Conservation (phyloP, 1,140 invertebrate genomes). For the Agrypnia vestita region DNA sequence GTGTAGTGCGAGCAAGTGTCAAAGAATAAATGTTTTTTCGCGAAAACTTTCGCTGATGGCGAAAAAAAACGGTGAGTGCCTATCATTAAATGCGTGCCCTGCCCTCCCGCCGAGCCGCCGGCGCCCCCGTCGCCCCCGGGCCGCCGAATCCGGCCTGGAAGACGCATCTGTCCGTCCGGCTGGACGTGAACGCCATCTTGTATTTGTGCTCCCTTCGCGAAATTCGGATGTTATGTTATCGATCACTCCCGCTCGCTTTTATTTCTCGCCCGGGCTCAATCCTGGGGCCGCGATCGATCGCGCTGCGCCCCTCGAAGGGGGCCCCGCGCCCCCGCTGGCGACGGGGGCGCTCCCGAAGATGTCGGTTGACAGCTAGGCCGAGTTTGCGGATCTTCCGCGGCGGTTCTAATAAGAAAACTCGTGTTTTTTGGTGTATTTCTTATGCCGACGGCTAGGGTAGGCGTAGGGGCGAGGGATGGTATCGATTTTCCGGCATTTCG, state of each 20-base stretch:
- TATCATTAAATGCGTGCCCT: slow-evolving; percentile 20
- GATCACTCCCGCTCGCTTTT: slow-evolving; percentile 33
- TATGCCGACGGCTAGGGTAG: not conserved
- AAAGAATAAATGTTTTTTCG: slow-evolving; percentile 49
- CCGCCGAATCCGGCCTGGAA: not conserved
- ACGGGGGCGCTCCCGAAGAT: not conserved
- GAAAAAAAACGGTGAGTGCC: slow-evolving; percentile 40
- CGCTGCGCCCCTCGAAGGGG: not conserved
- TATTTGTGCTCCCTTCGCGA: slow-evolving; percentile 27
- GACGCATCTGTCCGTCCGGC: slow-evolving; percentile 28
- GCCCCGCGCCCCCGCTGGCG: not conserved
- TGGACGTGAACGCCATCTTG: slow-evolving; percentile 37
- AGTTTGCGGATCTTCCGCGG: not conserved
- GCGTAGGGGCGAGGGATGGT: not conserved
- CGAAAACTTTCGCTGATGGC: slow-evolving; percentile 43
- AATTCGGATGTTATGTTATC: slow-evolving; percentile 39
- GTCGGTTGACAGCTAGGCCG: slow-evolving; percentile 4
- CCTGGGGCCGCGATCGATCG: slow-evolving; percentile 17
- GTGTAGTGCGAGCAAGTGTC: slow-evolving; percentile 47
- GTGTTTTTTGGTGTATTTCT: not conserved
- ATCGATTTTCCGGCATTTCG: slow-evolving; percentile 44
- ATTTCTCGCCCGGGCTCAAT: slow-evolving; percentile 28
- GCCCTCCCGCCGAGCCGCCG: not conserved
- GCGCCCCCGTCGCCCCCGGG: not conserved
- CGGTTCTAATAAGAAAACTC: slow-evolving; percentile 15